Evolutionary conservation across 2,797 vertebrate genomes (phyloP), one percentile per base, ranked within the genome.

Genomic region (Bryconaethiops microstoma): DNA sequence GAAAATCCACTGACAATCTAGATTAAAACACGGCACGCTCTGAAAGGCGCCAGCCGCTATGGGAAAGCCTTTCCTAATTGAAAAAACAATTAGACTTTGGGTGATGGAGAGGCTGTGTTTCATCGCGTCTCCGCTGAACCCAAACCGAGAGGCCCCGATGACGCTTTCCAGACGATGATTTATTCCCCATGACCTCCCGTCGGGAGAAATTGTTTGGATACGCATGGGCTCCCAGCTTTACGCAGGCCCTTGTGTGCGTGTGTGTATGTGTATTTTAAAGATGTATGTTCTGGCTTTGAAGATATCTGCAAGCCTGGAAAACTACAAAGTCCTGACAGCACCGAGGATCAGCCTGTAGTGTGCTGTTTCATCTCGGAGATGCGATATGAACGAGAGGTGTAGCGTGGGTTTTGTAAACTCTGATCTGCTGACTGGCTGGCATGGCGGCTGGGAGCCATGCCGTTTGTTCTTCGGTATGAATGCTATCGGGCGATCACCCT

Each of bases 361-460:
- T 55, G 52, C 7, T 5, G 45, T 68, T 81, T 81, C 59, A 83
- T 83, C 81, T 83, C 9, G 1, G 39, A 79, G 77, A 77, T 50
- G 2, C 64, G 77, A 35, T n/a, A 74, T 75, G 74, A 77, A 67
- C 48, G 82, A 60, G 70, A 81, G 78, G 75, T 78, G 62, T 69
- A 71, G 69, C 23, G 29, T 54, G 52, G 39, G 52, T 78, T 75
- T 57, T 78, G 48, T 84, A 74, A 78, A 83, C 72, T 73, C 88
- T 88, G 81, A 90, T 85, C 85, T 81, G 50, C 84, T 89, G 68
- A 4, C 76, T 25, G 50, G 5, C 21, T 59, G 35, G 67, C 69
- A 39, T 74, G 62, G 54, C 40, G 29, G 70, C 19, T 10, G 40
- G 14, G 65, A 19, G 23, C 42, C 54, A 0, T 19, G 8, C 7